Percentiles rank a stretch among this genome's conserved stretches.
Conservation (phyloP, 2,797 vertebrate genomes). For the Pteropus rufus region DNA sequence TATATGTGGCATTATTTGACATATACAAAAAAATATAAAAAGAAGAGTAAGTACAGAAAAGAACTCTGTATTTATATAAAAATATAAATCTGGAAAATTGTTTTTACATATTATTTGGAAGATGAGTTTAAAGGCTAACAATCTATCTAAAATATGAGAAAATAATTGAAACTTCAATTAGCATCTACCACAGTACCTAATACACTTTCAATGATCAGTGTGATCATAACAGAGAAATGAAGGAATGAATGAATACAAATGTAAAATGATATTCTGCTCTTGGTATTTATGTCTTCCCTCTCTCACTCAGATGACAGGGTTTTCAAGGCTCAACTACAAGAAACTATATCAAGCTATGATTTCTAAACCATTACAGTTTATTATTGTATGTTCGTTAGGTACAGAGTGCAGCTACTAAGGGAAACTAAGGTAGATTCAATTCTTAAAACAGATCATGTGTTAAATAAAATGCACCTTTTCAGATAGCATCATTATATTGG, state of each 20-base stretch:
- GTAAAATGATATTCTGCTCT: not conserved
- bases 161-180: not conserved
- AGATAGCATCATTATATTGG: not conserved
- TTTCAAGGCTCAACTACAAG: slow-evolving; percentile 1
- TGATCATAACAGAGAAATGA: not conserved
- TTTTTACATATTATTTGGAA: not conserved
- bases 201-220: not conserved
- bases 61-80: not conserved
- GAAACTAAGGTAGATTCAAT: not conserved
- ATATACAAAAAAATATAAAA: not conserved
- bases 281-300: not conserved
- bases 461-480: not conserved
- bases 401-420: not conserved
- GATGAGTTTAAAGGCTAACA: not conserved
- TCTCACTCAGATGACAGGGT: not conserved
- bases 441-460: not conserved
- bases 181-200: not conserved
- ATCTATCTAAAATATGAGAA: not conserved
- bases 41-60: not conserved
- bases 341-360: not conserved
- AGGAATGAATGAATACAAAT: not conserved
- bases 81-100: not conserved
- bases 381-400: not conserved
- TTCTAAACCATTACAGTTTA: not conserved
- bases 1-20: not conserved